Conservation (phyloP, 2,797 vertebrate species). For the Sphenodon punctatus region DNA sequence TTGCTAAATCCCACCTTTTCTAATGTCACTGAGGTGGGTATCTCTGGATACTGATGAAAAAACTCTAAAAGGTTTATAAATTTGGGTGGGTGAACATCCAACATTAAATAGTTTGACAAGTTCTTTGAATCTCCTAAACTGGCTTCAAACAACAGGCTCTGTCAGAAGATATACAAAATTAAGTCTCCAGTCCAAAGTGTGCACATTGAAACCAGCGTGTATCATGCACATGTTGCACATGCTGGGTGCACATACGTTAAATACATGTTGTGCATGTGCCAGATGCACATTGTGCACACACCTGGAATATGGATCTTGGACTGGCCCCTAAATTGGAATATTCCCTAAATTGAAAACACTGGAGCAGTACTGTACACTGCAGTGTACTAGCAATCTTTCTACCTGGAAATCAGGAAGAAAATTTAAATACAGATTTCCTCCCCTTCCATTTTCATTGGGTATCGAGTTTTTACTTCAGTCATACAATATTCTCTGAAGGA, state of each 20-base stretch:
- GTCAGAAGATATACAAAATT: neutral
- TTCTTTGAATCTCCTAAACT: neutral
- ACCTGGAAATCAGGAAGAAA: no score
- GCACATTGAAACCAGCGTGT: neutral
- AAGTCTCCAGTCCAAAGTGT: neutral
- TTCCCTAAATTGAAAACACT: no score
- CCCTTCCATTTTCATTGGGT: no score
- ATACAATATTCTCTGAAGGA: neutral
- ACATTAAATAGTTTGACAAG: neutral
- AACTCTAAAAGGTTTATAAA: neutral
- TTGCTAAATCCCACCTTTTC: neutral
- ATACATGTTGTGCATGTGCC: no score
- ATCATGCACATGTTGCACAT: no score
- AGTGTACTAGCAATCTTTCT: no score
- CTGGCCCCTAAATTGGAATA: no score
- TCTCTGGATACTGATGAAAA: neutral
- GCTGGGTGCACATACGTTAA: no score
- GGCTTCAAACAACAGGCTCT: neutral
- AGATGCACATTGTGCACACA: no score
- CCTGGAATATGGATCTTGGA: no score
- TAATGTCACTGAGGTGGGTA: neutral
- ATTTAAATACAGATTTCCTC: no score
- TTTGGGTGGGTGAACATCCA: fast-evolving
- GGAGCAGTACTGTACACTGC: no score
- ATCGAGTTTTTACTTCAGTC: neutral